Evolutionary conservation across 2,888 invertebrate genomes (phyloP), one percentile per base, ranked within the genome.

Genomic region (Leucania comma): DNA sequence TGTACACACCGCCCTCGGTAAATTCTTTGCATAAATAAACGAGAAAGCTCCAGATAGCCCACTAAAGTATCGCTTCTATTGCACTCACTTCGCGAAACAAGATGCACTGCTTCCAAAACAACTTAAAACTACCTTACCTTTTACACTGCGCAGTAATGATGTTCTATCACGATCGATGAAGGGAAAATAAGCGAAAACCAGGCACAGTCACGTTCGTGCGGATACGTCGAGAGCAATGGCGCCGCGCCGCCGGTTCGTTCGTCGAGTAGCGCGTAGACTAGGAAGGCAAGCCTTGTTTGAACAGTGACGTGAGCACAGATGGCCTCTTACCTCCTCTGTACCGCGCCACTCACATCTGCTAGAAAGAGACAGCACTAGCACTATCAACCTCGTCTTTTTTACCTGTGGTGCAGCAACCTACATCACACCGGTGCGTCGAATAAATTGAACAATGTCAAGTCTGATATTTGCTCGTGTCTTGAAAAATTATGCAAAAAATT

Each of bases 1-100:
- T 92, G 92, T 93, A 93, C 91, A 91, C 93, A 93, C 92, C 93
- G 95, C 95, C 95, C 92, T 94, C 94, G 88, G 91, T 93, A 91
- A 95, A 95, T 95, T 95, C 94, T 93, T 95, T 94, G 95, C 94
- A 95, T 96, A 93, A 93, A 95, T 94, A 95, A 93, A 88, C 90
- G 93, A 92, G 95, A 95, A 95, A 95, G 94, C 95, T 94, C 83
- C 81, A 86, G 78, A 83, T 85, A 86, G 77, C 86, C 88, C 90
- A 90, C 89, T 54, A 87, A 89, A 87, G 75, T 83, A 80, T 71
- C 74, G 67, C 87, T 87, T 86, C 82, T 80, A 86, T 86, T 81
- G 87, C 90, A 90, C 89, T 89, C 94, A 94, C 94, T 93, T 90
- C 90, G 85, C 89, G 84, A 86, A 89, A 90, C 86, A 84, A 68